phyloP scores from a whole-genome alignment of 2,113 vertebrate species.

The Festucalex cinctus region DNA sequence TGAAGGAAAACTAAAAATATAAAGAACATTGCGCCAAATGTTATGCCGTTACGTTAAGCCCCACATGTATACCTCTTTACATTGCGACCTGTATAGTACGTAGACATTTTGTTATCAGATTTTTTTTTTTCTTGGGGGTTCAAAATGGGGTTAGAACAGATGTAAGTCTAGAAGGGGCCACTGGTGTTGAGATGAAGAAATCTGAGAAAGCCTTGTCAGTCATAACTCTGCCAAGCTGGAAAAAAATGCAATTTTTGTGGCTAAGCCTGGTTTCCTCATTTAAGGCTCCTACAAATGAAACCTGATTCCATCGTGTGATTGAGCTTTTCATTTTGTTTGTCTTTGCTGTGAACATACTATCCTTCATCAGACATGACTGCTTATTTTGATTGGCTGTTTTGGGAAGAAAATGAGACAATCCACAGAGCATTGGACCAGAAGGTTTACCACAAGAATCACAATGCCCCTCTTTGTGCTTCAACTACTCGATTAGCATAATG shows the following conservation, averaged over 20 bases:
- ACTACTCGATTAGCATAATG: constrained; percentile 9
- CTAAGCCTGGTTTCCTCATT: constrained; percentile 69
- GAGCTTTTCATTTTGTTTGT: constrained; percentile 65
- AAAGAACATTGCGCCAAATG: neutral
- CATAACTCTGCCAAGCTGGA: constrained; percentile 52
- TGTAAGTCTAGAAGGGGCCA: constrained; percentile 8
- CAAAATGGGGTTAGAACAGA: neutral
- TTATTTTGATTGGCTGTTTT: constrained; percentile 63
- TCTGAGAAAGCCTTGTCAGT: constrained; percentile 59
- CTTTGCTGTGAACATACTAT: constrained; percentile 53
- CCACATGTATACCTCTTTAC: too few relatives aligned
- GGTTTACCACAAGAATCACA: constrained; percentile 32
- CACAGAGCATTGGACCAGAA: constrained; percentile 25
- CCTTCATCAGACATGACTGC: constrained; percentile 55
- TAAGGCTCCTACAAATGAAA: constrained; percentile 48
- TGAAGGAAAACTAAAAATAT: neutral
- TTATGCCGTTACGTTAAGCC: too few relatives aligned
- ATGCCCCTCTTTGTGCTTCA: constrained; percentile 17
- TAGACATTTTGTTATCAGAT: constrained; percentile 13
- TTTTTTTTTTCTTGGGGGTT: constrained; percentile 3
- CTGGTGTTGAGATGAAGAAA: constrained; percentile 50
- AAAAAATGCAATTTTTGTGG: constrained; percentile 46
- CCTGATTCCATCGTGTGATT: constrained; percentile 56
- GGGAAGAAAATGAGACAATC: constrained; percentile 35
- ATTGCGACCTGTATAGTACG: too few relatives aligned